Evolutionary conservation across 2,113 vertebrate species (phyloP).

Genomic region (Cariama cristata): DNA sequence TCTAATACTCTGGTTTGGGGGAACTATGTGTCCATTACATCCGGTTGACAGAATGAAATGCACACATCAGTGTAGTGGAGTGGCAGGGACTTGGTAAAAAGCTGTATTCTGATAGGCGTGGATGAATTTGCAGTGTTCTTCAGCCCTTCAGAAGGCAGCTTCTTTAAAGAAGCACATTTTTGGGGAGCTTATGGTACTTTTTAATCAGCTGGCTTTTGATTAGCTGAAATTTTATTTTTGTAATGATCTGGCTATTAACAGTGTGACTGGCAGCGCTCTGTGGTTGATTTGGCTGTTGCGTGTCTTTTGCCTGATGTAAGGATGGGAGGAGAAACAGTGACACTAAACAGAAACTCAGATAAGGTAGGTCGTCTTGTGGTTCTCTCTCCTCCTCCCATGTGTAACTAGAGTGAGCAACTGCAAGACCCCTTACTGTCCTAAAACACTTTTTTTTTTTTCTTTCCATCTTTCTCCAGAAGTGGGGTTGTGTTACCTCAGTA

Average conservation of each 20-base stretch:
- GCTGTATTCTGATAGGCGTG: slow-evolving; percentile 32
- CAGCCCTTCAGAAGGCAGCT: slow-evolving; percentile 27
- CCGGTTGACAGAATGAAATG: neutral
- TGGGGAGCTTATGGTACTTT: slow-evolving; percentile 50
- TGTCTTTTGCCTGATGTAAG: neutral
- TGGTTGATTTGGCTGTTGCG: neutral
- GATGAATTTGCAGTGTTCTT: slow-evolving; percentile 7
- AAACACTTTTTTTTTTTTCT: neutral
- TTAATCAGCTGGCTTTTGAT: slow-evolving; percentile 38
- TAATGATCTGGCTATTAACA: neutral
- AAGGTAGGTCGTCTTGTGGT: neutral
- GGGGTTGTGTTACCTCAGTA: neutral
- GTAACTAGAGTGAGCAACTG: slow-evolving; percentile 6
- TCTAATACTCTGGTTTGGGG: neutral
- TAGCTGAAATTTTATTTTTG: slow-evolving; percentile 66
- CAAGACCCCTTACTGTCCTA: neutral
- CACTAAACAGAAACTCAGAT: slow-evolving; percentile 10
- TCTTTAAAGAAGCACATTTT: slow-evolving; percentile 60
- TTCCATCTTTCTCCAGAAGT: neutral
- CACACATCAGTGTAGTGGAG: neutral
- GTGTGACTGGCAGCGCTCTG: neutral
- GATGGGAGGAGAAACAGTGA: neutral
- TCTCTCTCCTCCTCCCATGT: neutral
- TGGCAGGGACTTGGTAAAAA: slow-evolving; percentile 34
- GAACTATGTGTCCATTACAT: neutral